Evolutionary conservation across 2,113 vertebrate species (phyloP).

Genomic region (Hemibates koningsi): DNA sequence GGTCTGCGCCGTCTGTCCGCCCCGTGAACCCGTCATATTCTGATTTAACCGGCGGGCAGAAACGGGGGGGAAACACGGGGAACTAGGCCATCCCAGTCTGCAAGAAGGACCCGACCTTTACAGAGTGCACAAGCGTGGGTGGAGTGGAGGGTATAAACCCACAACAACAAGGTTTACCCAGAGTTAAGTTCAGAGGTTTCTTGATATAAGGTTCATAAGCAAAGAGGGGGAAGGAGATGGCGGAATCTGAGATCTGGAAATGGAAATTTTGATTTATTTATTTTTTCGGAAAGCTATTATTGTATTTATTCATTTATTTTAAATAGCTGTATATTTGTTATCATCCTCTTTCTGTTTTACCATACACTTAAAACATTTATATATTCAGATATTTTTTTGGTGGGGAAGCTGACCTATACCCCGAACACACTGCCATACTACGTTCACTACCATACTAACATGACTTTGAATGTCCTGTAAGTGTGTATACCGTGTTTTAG

Average conservation of each 20-base stretch:
- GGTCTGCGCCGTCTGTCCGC: slow-evolving; percentile 42
- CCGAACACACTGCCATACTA: neutral
- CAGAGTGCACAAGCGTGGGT: neutral
- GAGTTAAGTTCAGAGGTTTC: neutral
- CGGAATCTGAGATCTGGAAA: neutral
- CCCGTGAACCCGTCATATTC: slow-evolving; percentile 54
- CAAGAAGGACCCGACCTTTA: slow-evolving; percentile 39
- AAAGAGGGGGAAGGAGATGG: neutral
- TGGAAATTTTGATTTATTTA: neutral
- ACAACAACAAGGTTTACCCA: neutral
- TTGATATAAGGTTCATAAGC: neutral
- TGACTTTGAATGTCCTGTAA: neutral
- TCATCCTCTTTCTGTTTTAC: neutral
- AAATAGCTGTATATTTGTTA: neutral
- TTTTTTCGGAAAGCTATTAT: neutral
- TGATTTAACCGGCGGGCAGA: slow-evolving; percentile 52
- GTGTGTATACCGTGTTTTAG: neutral
- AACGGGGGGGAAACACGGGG: slow-evolving; percentile 19
- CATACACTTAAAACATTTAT: neutral
- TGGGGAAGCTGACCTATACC: neutral
- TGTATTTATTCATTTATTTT: neutral
- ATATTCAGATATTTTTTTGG: neutral
- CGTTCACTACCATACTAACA: neutral
- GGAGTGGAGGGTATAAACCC: neutral
- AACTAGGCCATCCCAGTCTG: slow-evolving; percentile 49